Conservation (phyloP, 2,888 invertebrate species). For the Seira sanloemensis region DNA sequence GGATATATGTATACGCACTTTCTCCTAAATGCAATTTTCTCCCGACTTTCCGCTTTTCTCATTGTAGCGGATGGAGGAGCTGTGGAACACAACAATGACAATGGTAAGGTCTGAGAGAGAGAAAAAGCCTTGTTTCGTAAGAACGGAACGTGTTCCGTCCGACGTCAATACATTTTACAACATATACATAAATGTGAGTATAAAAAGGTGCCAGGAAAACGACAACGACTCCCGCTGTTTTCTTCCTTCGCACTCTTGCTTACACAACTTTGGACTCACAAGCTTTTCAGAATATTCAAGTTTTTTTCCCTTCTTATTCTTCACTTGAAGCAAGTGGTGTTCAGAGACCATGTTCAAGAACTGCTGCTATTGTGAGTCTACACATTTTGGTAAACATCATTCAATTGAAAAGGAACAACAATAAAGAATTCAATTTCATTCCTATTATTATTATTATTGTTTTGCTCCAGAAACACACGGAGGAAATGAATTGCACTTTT, state of each 20-base stretch:
- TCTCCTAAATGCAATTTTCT: neutral
- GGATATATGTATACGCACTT: neutral
- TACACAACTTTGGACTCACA: neutral
- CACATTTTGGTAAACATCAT: neutral
- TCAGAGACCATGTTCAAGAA: no score
- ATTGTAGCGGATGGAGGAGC: no score
- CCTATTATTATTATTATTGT: neutral
- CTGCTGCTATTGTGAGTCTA: neutral
- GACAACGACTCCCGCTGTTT: neutral
- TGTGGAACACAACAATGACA: neutral
- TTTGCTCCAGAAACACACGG: conserved; percentile 8
- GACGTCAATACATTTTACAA: no score
- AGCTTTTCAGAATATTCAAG: neutral
- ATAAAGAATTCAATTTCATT: conserved; percentile 29
- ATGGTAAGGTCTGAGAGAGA: no score
- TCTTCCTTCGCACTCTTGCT: neutral
- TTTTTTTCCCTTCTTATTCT: neutral
- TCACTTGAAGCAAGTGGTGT: neutral
- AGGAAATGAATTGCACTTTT: conserved; percentile 55
- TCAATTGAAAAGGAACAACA: conserved; percentile 1
- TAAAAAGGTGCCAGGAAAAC: neutral
- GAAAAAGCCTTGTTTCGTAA: no score
- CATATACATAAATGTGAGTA: no score
- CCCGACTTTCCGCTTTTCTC: neutral
- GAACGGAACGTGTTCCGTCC: no score